phyloP scores from a whole-genome alignment of 2,113 vertebrate genomes.

The sheep (Ovis aries) region ARS-UI_Ramb_v3.0 NC_056059.1:50178001-50178500 shows the following conservation, averaged over 20 bases:
- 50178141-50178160: neutral
- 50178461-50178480: neutral
- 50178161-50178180: neutral
- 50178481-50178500: neutral
- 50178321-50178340: neutral
- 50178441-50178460: neutral
- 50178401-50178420: neutral
- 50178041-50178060: no score
- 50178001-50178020: no score
- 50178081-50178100: neutral
- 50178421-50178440: neutral
- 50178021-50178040: no score
- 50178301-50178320: neutral
- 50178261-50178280: neutral
- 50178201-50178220: neutral
- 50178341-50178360: neutral
- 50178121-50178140: neutral
- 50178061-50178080: no score
- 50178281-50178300: neutral
- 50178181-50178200: neutral
- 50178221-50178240: neutral
- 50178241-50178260: neutral
- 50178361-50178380: neutral
- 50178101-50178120: neutral
- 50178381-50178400: neutral